Evolutionary conservation across 2,888 invertebrate species (phyloP), one percentile per base, ranked within the genome.

Genomic region (Rambutsinella grinnellia): DNA sequence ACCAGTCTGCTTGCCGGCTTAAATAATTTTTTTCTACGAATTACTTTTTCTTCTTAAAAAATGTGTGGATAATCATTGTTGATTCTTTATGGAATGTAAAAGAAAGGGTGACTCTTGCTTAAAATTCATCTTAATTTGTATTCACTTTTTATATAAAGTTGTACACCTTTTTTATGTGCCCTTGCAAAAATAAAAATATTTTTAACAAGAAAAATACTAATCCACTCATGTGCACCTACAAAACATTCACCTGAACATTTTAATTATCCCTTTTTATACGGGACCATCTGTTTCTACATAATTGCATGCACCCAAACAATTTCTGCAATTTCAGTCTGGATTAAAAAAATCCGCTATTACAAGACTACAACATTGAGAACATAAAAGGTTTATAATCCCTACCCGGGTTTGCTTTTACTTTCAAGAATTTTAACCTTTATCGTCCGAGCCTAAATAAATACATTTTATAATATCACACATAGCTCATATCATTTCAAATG

Each of bases 1-100:
- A 53, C 67, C 74, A 74, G 74, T 61, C 67, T 74, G 74, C 69
- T 60, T 69, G 69, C 60, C 74, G 74, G 54, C 74, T 72, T 28
- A 19, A 8, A 49, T 62, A 2, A 8, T 56, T 44, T 44, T 61
- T 61, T 54, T 54, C 62, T 24, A 3, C 57, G 15, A n/a, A 49
- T 13, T 49, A 49, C n/a, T n/a, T n/a, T 17, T 17, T 49, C 15
- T 10, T n/a, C 8, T 17, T 13, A 49, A 5, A 49, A n/a, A 49
- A 49, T 49, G 36, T 36, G n/a, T n/a, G n/a, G n/a, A n/a, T n/a
- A 36, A 36, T 36, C 36, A 36, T 36, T 36, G 36, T 36, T 36
- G 36, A 36, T 36, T 36, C n/a, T n/a, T n/a, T n/a, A n/a, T 13
- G 8, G 44, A 44, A 44, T 49, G 49, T 49, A 49, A 5, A 17